These are phyloP conservation scores for Meteorus colon DNA, from an alignment of 2,888 invertebrate genomes.

Conservation along the genomic window DNA sequence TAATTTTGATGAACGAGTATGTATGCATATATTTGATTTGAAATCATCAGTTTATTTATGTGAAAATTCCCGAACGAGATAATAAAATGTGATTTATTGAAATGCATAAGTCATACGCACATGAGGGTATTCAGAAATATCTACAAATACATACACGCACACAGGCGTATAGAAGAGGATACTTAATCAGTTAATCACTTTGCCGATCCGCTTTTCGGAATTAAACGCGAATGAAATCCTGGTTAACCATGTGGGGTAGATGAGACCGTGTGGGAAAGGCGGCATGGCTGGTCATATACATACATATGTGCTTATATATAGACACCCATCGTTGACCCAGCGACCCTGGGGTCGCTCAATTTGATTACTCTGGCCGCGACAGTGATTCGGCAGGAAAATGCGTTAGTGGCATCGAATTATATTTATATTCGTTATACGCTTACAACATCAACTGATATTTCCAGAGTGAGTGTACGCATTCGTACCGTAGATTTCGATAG, in stretches of 20 bases:
- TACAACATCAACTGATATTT: constrained; percentile 10
- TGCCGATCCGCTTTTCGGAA: constrained; percentile 42
- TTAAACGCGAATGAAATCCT: constrained; percentile 46
- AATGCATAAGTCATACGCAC: constrained; percentile 3
- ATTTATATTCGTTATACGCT: constrained; percentile 31
- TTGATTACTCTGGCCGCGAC: constrained; percentile 46
- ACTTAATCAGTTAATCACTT: constrained; percentile 41
- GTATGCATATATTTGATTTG: neutral
- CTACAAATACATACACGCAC: neutral
- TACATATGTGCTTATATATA: neutral
- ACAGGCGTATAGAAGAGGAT: neutral
- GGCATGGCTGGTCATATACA: neutral
- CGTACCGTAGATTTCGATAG: neutral
- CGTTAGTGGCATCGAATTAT: constrained; percentile 40
- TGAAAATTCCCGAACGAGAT: neutral
- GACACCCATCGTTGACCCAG: constrained; percentile 22
- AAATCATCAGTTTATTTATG: neutral
- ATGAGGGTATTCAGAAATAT: neutral
- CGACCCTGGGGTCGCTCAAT: constrained; percentile 40
- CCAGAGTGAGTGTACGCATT: neutral
- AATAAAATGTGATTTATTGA: constrained; percentile 10
- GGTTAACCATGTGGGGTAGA: constrained; percentile 38
- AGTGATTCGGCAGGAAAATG: constrained; percentile 46
- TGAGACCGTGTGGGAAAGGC: constrained; percentile 24
- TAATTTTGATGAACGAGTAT: too few species aligned